Evolutionary conservation across 2,113 vertebrate genomes (phyloP), one percentile per base, ranked within the genome.

Genomic region (Seriola dumerili): DNA sequence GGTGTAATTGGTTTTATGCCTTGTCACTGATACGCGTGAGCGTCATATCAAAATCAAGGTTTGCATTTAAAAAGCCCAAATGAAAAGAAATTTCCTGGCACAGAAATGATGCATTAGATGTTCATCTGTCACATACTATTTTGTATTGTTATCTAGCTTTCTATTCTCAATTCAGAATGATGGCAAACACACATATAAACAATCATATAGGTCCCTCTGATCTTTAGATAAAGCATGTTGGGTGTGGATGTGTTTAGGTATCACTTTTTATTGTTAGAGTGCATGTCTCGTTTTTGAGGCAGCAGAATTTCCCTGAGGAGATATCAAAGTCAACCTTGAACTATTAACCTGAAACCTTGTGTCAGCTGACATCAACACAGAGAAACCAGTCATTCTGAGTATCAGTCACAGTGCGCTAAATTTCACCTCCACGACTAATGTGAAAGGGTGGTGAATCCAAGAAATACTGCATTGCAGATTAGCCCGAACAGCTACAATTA

Each of bases 381-480:
- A 16, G 1, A 23, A 0, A 21, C 0, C 25, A 36, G 1, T 70
- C 64, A 73, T 64, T 61, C 5, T 72, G 29, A 57, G 14, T 38
- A 38, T 54, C 13, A 17, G 3, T 59, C 12, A 73, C 25, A 50
- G 67, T 36, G 12, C n/a, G 21, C 8, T 57, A 3, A 40, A 66
- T 50, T 61, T 76, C 36, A 44, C 62, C 50, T 44, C 5, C 17
- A 59, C 11, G 14, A 6, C 32, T 5, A 46, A 29, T 19, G 0
- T 19, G 29, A 16, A 72, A 66, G 32, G 8, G n/a, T 10, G 52
- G 9, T 13, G 19, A 23, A 61, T 73, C 61, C 50, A 29, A 77
- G 8, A 81, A 74, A 46, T 46, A 82, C 17, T 38, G 21, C 65
- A 72, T 4, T 76, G 66, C 57, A 73, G 66, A 72, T 76, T 64